phyloP scores from a whole-genome alignment of 2,888 invertebrate species.

The Dugesia japonica region DNA sequence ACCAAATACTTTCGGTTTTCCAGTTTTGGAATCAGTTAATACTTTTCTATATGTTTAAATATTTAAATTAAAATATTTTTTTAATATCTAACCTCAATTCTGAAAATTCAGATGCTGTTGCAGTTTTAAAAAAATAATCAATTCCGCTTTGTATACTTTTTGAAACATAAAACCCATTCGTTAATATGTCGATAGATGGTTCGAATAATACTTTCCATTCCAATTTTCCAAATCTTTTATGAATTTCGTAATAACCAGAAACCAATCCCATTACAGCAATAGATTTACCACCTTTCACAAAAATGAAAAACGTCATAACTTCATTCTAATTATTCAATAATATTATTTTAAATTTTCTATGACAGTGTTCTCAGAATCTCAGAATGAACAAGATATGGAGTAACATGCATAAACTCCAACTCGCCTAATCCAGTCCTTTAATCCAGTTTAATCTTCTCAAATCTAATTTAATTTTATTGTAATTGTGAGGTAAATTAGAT shows the following conservation, averaged over 20 bases:
- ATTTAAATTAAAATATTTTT: not conserved
- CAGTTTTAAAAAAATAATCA: not conserved
- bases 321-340: no score
- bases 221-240: not conserved
- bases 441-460: no score
- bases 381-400: no score
- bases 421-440: no score
- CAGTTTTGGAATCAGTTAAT: not conserved
- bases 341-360: no score
- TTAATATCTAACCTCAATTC: not conserved
- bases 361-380: no score
- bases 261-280: not conserved
- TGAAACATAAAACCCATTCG: not conserved
- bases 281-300: conserved; percentile 3
- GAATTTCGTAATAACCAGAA: not conserved
- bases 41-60: not conserved
- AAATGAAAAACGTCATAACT: no score
- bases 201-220: not conserved
- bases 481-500: no score
- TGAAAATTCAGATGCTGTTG: not conserved
- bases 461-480: no score
- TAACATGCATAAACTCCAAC: no score
- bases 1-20: not conserved
- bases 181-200: not conserved
- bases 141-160: not conserved